A percentile compares a stretch with the other conserved stretches of the same genome.
Conservation (phyloP, 2,888 invertebrate species). For the Latheticus oryzae region DNA sequence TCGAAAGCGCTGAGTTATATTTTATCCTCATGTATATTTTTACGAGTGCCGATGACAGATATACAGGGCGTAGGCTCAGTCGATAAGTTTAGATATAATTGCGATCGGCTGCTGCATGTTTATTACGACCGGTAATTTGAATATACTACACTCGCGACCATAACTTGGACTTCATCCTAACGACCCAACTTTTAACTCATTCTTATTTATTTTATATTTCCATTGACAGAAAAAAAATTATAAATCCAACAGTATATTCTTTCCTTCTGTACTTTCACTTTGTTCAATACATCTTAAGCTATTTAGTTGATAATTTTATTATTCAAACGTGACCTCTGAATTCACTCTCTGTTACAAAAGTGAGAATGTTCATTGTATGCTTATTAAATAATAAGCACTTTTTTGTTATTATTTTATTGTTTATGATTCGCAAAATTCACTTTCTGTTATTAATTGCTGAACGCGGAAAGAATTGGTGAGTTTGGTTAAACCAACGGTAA, state of each 20-base stretch:
- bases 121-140: slow-evolving; percentile 55
- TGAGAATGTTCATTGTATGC: no score
- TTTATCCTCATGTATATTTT: slow-evolving; percentile 38
- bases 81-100: slow-evolving; percentile 52
- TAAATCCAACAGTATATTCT: no score
- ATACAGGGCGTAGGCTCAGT: slow-evolving; percentile 49
- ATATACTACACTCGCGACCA: slow-evolving; percentile 49
- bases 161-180: slow-evolving; percentile 41
- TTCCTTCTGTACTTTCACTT: slow-evolving; percentile 17
- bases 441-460: no score
- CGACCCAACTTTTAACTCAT: slow-evolving; percentile 27
- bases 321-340: no score
- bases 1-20: slow-evolving; percentile 27
- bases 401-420: no score
- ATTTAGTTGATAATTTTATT: no score
- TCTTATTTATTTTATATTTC: slow-evolving; percentile 21
- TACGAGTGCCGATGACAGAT: slow-evolving; percentile 47
- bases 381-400: no score
- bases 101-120: slow-evolving; percentile 54
- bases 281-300: no score
- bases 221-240: no score
- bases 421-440: no score
- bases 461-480: no score
- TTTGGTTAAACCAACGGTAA: slow-evolving; percentile 31
- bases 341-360: no score